Base-by-base conservation (phyloP, 2,113 vertebrate genomes). In the Sus scrofa region DNA sequence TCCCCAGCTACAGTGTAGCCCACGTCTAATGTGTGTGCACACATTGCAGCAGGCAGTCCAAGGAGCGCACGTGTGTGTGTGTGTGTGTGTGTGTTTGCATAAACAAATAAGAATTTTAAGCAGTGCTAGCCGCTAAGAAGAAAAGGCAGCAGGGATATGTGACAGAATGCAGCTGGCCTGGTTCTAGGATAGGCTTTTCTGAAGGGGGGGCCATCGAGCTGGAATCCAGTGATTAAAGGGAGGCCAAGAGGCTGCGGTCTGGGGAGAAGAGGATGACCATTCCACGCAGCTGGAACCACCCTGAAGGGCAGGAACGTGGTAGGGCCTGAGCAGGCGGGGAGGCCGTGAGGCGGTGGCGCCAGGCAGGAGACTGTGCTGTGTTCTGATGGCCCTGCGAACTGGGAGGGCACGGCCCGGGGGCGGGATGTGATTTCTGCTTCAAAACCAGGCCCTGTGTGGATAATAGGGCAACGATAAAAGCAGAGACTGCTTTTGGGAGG, bases 311-410 rank as follows among this genome's bases (percentile, higher is more conserved):
- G 34, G 50, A 60, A 19, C 32, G 30, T n/a, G 7, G 22, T 74
- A 15, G 37, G 3, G 4, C 20, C 32, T 15, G 30, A 67, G 34
- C 7, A 3, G n/a, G 11, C 14, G 10, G 4, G 19, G 3, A 37
- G 32, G 8, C 52, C 3, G 19, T 4, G 62, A 39, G 44, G 27
- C 30, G n/a, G 2, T 15, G 12, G 34, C 6, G 16, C 1, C 1
- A 32, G 34, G 37, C 7, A 19, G 14, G 39, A 58, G 9, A 50
- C 67, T 15, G 1, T 3, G 3, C 50, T 19, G 7, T 8, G 39
- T 58, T 14, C 22, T 37, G 16, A 32, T 44, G 19, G 75, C 24
- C 67, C 74, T 30, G 58, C 44, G 54, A 39, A 4, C 7, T 2
- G 62, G 4, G 3, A 14, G 12, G 26, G 13, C 71, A 62, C 22